Evolutionary conservation across 2,888 invertebrate genomes (phyloP).

Genomic region (Eupithecia exiguata): DNA sequence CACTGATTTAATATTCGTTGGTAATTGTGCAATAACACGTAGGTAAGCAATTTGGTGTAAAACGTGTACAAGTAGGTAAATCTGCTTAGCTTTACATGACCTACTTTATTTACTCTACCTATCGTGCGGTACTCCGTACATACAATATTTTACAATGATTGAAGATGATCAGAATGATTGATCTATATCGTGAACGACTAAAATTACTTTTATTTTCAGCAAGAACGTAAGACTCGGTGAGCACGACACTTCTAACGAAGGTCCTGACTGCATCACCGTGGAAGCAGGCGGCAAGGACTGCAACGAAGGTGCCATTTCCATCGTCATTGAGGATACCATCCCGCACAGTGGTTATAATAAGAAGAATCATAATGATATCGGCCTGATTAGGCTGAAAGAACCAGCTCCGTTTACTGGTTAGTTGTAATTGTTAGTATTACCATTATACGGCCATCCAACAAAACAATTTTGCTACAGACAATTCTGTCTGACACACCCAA

Average conservation of each 20-base stretch:
- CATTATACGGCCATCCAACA: too few relatives aligned
- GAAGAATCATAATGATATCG: slow-evolving; percentile 71
- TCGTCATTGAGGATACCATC: slow-evolving; percentile 66
- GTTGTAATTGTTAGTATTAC: too few relatives aligned
- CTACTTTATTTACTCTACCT: too few relatives aligned
- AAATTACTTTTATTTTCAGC: slow-evolving; percentile 40
- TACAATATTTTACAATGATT: too few relatives aligned
- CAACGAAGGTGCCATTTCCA: slow-evolving; percentile 64
- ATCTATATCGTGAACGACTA: not conserved
- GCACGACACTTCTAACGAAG: slow-evolving; percentile 66
- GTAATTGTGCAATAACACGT: too few relatives aligned
- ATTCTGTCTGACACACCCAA: too few relatives aligned
- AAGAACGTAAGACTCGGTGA: slow-evolving; percentile 72
- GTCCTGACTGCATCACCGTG: slow-evolving; percentile 65
- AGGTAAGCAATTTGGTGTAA: too few relatives aligned
- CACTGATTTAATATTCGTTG: too few relatives aligned
- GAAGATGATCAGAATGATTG: not conserved
- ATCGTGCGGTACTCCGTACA: too few relatives aligned
- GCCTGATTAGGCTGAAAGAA: slow-evolving; percentile 68
- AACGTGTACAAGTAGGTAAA: too few relatives aligned
- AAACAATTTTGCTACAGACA: too few relatives aligned
- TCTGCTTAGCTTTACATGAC: too few relatives aligned
- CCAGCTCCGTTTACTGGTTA: slow-evolving; percentile 71
- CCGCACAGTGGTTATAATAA: slow-evolving; percentile 69
- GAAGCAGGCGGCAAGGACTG: slow-evolving; percentile 65